A percentile compares a stretch with the other conserved stretches of the same genome.
Evolutionary conservation across 2,113 vertebrate genomes (phyloP).

Genomic region (Pimephales promelas): DNA sequence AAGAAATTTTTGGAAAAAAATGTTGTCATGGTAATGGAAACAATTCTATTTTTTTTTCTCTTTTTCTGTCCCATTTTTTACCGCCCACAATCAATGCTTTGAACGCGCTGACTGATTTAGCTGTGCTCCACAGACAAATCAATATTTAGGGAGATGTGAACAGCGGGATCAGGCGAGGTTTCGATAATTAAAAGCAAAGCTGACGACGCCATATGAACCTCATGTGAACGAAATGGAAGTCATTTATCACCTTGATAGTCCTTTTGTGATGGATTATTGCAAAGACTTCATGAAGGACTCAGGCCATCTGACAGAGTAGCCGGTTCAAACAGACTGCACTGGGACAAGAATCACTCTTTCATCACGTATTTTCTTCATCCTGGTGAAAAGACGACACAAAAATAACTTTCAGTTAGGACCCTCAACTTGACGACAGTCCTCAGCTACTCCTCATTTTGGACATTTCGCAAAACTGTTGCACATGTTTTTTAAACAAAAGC

Average conservation of each 20-base stretch:
- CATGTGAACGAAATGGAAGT: neutral
- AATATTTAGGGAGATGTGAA: conserved; percentile 31
- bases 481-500: conserved; percentile 57
- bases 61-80: conserved; percentile 22
- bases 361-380: neutral
- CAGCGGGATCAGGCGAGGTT: neutral
- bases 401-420: neutral
- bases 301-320: neutral
- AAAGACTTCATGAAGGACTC: conserved; percentile 13
- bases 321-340: neutral
- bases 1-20: conserved; percentile 35
- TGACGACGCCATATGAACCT: neutral
- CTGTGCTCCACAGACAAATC: conserved; percentile 31
- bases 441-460: conserved; percentile 44
- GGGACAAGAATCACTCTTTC: neutral
- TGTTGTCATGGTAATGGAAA: conserved; percentile 51
- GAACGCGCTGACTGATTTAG: conserved; percentile 47
- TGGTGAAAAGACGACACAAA: neutral
- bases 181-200: conserved; percentile 23
- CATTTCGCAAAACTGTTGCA: conserved; percentile 47
- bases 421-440: conserved; percentile 17
- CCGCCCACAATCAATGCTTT: conserved; percentile 43
- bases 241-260: conserved; percentile 15
- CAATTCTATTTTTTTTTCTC: neutral
- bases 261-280: conserved; percentile 3